A percentile compares a stretch with the other conserved stretches of the same genome.
These are phyloP conservation scores for Marmota flaviventris DNA, from an alignment of 2,113 vertebrate genomes.

Conservation along the genomic window DNA sequence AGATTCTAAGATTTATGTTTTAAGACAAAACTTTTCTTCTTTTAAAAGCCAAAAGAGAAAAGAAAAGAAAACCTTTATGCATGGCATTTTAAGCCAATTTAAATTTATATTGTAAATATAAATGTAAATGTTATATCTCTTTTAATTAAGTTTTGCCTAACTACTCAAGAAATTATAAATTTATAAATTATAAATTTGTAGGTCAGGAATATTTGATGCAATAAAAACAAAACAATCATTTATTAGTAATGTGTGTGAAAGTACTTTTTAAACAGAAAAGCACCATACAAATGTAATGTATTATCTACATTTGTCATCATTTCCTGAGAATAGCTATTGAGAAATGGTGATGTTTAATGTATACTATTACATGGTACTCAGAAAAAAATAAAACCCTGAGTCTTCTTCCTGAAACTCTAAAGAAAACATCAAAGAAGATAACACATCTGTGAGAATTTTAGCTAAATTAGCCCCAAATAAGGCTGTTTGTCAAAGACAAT, in stretches of 20 bases:
- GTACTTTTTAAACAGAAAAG: constrained; percentile 43
- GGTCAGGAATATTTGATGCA: constrained; percentile 30
- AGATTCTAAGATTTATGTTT: neutral
- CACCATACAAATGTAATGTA: neutral
- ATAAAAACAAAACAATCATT: constrained; percentile 32
- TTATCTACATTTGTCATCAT: constrained; percentile 39
- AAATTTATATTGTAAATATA: neutral
- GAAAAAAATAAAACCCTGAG: neutral
- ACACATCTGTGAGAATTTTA: constrained; percentile 52
- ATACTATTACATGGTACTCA: neutral
- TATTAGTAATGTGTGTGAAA: constrained; percentile 32
- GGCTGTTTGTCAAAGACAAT: constrained; percentile 25
- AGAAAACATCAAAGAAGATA: constrained; percentile 53
- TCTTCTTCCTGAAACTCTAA: constrained; percentile 18
- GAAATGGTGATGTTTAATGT: constrained; percentile 3
- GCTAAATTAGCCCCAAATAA: constrained; percentile 67
- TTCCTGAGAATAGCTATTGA: constrained; percentile 27
- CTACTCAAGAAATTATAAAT: neutral
- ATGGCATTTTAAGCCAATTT: constrained; percentile 11
- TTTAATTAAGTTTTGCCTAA: constrained; percentile 25
- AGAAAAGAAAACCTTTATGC: neutral
- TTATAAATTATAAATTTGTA: neutral
- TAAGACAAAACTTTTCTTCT: neutral
- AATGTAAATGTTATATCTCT: constrained; percentile 42
- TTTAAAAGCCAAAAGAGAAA: neutral